These are phyloP conservation scores for Himalopsyche kuldschensis DNA, from an alignment of 2,888 invertebrate species.

Conservation along the genomic window DNA sequence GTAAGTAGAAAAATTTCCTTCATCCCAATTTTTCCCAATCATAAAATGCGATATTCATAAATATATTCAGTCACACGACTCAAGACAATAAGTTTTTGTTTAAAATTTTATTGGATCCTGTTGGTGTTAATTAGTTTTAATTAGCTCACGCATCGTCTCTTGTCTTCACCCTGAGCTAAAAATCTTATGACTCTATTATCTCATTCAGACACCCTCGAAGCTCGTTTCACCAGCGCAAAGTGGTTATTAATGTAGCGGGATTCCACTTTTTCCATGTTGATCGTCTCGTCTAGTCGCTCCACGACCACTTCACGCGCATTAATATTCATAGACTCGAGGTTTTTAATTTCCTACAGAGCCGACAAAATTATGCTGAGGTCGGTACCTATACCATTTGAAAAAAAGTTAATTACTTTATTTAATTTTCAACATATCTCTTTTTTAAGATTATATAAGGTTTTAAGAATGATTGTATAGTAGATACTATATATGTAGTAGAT, in stretches of 20 bases:
- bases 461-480: too few species aligned
- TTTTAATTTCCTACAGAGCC: constrained; percentile 27
- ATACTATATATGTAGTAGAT: too few species aligned
- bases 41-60: too few species aligned
- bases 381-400: not conserved
- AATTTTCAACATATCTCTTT: too few species aligned
- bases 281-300: constrained; percentile 13
- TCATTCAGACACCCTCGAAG: constrained; percentile 21
- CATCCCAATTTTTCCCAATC: too few species aligned
- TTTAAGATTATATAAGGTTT: too few species aligned
- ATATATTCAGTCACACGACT: too few species aligned
- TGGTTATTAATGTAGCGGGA: constrained; percentile 11
- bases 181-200: not conserved
- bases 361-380: not conserved
- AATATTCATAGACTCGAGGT: constrained; percentile 30
- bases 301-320: constrained; percentile 10
- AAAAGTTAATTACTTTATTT: not conserved
- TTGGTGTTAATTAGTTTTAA: not conserved
- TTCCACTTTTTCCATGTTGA: constrained; percentile 30
- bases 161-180: not conserved
- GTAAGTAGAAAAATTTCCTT: too few species aligned
- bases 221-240: not conserved
- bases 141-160: constrained; percentile 7
- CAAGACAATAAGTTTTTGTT: too few species aligned
- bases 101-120: not conserved